These are phyloP conservation scores for Odobenus rosmarus DNA, from an alignment of 2,113 vertebrate species.

Conservation along the genomic window DNA sequence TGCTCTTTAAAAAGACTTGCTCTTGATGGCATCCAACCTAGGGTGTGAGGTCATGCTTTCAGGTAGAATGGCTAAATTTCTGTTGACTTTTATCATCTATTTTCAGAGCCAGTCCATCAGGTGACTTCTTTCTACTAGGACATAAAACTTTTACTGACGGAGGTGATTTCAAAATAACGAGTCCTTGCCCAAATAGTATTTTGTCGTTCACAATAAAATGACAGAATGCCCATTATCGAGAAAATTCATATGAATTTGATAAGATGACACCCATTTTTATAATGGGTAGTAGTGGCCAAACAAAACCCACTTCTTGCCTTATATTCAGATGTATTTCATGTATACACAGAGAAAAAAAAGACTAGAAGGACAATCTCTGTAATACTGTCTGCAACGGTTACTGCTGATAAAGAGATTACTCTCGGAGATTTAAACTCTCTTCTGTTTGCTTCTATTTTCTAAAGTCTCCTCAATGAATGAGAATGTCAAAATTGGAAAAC, in stretches of 20 bases:
- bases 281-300: background rate
- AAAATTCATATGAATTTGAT: background rate
- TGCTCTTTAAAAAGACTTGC: background rate
- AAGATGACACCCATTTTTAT: background rate
- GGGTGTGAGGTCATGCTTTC: background rate
- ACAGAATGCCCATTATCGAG: background rate
- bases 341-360: background rate
- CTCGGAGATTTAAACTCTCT: background rate
- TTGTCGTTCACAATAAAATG: constrained; percentile 20
- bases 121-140: background rate
- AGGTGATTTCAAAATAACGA: background rate
- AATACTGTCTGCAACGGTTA: background rate
- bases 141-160: background rate
- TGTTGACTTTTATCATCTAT: background rate
- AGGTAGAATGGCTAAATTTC: background rate
- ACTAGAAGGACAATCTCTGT: background rate
- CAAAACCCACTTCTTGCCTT: background rate
- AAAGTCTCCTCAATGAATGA: constrained; percentile 29
- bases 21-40: background rate
- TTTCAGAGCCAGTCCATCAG: background rate
- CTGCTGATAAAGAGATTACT: background rate
- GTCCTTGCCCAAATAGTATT: background rate
- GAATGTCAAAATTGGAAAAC: background rate
- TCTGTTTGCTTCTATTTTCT: background rate
- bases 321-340: background rate